Evolutionary conservation across 2,797 vertebrate genomes (phyloP).

Genomic region (Poliocrania exsul): DNA sequence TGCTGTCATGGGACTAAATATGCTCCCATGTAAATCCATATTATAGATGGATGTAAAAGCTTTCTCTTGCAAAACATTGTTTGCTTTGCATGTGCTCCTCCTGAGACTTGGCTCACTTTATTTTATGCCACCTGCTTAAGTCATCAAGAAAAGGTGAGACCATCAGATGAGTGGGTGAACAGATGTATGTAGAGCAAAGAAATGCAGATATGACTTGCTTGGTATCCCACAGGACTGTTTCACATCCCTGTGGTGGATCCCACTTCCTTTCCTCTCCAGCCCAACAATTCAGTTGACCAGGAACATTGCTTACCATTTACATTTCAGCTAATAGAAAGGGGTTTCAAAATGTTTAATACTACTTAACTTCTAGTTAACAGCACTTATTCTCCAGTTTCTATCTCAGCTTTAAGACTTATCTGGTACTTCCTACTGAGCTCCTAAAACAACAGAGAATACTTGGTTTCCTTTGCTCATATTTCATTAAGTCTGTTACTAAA

Average conservation of each 20-base stretch:
- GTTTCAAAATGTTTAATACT: background rate
- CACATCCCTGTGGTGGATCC: background rate
- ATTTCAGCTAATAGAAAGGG: background rate
- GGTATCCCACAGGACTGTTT: background rate
- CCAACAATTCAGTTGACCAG: background rate
- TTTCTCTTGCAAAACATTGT: background rate
- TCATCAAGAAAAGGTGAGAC: background rate
- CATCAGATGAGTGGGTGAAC: background rate
- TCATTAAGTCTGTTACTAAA: background rate
- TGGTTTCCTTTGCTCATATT: background rate
- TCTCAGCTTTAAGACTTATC: background rate
- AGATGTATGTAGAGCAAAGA: background rate
- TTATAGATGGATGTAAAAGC: background rate
- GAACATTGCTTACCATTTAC: background rate
- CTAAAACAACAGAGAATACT: background rate
- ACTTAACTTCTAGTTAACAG: background rate
- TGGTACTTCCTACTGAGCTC: background rate
- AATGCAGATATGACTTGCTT: background rate
- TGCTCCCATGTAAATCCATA: background rate
- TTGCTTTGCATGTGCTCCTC: background rate
- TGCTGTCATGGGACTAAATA: background rate
- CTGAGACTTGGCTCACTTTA: background rate
- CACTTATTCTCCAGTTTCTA: background rate
- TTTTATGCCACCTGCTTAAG: background rate
- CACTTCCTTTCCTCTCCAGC: slow-evolving; percentile 12